phyloP scores from a whole-genome alignment of 2,113 vertebrate genomes.

The Callipepla californica region DNA sequence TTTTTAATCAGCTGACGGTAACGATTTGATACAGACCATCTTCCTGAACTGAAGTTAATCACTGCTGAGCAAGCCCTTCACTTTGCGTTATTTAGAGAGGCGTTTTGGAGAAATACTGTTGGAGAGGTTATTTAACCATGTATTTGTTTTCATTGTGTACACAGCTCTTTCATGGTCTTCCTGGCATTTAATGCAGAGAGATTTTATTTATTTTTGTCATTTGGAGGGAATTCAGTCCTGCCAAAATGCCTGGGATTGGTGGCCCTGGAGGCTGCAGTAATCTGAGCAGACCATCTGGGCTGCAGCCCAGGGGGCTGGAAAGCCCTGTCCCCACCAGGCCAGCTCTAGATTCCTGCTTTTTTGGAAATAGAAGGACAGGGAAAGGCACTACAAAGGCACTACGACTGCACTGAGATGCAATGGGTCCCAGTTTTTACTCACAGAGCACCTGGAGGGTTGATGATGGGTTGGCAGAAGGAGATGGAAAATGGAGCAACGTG shows the following conservation, averaged over 20 bases:
- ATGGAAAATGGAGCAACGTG: not conserved
- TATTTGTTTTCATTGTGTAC: slow-evolving; percentile 79
- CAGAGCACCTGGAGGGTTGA: not conserved
- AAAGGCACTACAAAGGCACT: too few relatives aligned
- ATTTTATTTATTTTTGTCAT: slow-evolving; percentile 66
- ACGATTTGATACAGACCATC: slow-evolving; percentile 80
- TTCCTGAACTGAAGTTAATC: slow-evolving; percentile 77
- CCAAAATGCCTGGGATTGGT: slow-evolving; percentile 35
- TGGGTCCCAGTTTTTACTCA: not conserved
- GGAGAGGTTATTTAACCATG: slow-evolving; percentile 77
- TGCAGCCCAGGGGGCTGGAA: not conserved
- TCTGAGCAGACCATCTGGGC: slow-evolving; percentile 60
- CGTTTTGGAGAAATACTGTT: slow-evolving; percentile 76
- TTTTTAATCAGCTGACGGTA: slow-evolving; percentile 78
- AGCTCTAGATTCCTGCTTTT: not conserved
- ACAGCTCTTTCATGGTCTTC: slow-evolving; percentile 61
- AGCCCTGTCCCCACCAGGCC: not conserved
- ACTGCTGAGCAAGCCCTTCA: slow-evolving; percentile 69
- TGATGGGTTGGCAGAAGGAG: not conserved
- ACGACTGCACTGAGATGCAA: not conserved
- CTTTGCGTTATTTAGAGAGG: slow-evolving; percentile 77
- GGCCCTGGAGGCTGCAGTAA: slow-evolving; percentile 37
- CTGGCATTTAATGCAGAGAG: slow-evolving; percentile 40
- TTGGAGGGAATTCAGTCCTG: slow-evolving; percentile 55
- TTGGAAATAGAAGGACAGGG: not conserved